A percentile compares a stretch with the other conserved stretches of the same genome.
These are phyloP conservation scores for Pandion haliaetus DNA, from an alignment of 2,113 vertebrate species.

Conservation along the genomic window DNA sequence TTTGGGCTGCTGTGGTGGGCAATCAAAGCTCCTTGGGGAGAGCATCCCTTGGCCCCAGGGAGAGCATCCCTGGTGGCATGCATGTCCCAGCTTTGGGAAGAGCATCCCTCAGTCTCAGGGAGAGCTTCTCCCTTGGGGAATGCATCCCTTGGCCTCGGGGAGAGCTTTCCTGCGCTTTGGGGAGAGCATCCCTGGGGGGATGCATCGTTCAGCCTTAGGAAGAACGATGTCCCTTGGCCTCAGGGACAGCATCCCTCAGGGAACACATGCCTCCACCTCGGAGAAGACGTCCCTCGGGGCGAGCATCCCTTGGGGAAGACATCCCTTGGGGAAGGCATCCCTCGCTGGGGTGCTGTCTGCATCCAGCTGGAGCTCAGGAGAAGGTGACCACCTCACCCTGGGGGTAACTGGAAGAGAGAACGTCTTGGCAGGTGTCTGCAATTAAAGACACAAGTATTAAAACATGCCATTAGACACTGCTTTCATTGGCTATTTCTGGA, in stretches of 20 bases:
- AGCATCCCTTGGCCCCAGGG: neutral
- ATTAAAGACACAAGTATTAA: slow-evolving; percentile 66
- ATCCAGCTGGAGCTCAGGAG: slow-evolving; percentile 71
- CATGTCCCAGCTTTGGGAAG: neutral
- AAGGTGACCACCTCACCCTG: slow-evolving; percentile 76
- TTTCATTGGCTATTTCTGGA: neutral
- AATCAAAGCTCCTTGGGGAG: neutral
- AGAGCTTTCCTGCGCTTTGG: neutral
- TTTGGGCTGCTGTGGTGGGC: slow-evolving; percentile 17
- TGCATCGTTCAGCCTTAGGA: neutral
- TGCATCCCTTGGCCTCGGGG: neutral
- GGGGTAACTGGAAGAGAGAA: slow-evolving; percentile 72
- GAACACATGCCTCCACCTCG: neutral
- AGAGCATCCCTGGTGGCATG: neutral
- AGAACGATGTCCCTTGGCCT: neutral
- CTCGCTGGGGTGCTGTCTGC: neutral
- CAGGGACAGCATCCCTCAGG: neutral
- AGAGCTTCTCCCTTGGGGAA: no score
- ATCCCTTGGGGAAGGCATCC: neutral
- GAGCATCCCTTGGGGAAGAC: neutral
- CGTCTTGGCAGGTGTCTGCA: slow-evolving; percentile 76
- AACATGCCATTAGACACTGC: neutral
- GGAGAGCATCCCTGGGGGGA: neutral
- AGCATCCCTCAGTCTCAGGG: neutral
- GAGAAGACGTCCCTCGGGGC: neutral